phyloP scores from a whole-genome alignment of 2,797 vertebrate genomes.

The Lophius americanus region DNA sequence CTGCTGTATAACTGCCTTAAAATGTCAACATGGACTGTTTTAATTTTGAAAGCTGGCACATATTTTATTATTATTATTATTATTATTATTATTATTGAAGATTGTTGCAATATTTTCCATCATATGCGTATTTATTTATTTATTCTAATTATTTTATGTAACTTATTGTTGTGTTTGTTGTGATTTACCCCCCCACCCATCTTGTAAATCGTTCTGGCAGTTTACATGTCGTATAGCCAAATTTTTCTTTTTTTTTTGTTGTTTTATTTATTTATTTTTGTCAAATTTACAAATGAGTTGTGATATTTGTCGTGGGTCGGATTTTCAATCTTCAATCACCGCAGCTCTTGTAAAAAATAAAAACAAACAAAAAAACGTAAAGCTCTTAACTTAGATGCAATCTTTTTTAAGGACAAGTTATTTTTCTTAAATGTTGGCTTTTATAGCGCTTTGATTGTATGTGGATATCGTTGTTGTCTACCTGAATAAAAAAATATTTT shows the following conservation, averaged over 20 bases:
- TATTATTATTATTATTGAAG: slow-evolving; percentile 76
- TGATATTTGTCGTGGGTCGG: slow-evolving; percentile 88
- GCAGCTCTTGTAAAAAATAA: slow-evolving; percentile 81
- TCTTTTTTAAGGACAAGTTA: slow-evolving; percentile 99
- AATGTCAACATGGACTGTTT: slow-evolving; percentile 84
- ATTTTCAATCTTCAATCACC: slow-evolving; percentile 87
- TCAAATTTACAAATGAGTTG: slow-evolving; percentile 82
- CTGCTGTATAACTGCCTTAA: slow-evolving; percentile 96
- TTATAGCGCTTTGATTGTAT: slow-evolving; percentile 99
- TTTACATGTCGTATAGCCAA: slow-evolving; percentile 90
- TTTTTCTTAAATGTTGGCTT: slow-evolving; percentile 99
- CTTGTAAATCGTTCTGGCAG: slow-evolving; percentile 84
- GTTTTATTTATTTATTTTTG: slow-evolving; percentile 10
- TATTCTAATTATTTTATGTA: slow-evolving; percentile 93
- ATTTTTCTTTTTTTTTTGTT: slow-evolving; percentile 63
- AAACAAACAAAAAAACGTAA: slow-evolving; percentile 79
- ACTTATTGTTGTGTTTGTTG: slow-evolving; percentile 86
- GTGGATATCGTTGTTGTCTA: slow-evolving; percentile 96
- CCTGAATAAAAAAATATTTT: slow-evolving; percentile 96
- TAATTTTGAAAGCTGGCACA: slow-evolving; percentile 83
- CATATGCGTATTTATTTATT: slow-evolving; percentile 99
- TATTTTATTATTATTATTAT: slow-evolving; percentile 75
- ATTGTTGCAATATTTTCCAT: slow-evolving; percentile 97
- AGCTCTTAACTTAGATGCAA: slow-evolving; percentile 99
- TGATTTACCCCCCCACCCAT: slow-evolving; percentile 58